Percentiles rank a stretch among this genome's conserved stretches.
These are phyloP conservation scores for Dysmachus trigonus DNA, from an alignment of 2,888 invertebrate species.

Conservation along the genomic window DNA sequence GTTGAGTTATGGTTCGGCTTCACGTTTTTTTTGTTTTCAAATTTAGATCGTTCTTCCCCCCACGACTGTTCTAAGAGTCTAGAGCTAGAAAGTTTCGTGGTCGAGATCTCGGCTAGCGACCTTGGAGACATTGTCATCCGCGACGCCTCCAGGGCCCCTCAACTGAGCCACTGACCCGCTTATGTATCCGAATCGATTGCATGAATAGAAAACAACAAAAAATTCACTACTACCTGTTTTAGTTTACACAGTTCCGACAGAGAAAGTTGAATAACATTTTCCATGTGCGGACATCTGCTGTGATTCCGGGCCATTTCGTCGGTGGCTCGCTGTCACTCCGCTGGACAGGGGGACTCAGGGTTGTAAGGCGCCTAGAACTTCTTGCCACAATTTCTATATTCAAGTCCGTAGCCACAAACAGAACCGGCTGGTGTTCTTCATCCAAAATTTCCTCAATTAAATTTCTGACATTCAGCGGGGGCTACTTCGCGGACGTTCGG, in stretches of 20 bases:
- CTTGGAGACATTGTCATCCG: background rate
- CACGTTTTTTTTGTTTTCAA: background rate
- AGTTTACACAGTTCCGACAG: slow-evolving; percentile 51
- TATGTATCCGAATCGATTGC: background rate
- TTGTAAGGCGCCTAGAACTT: background rate
- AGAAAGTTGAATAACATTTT: slow-evolving; percentile 51
- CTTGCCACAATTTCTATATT: background rate
- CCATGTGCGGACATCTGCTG: slow-evolving; percentile 51
- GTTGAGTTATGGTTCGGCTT: background rate
- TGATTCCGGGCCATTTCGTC: slow-evolving; percentile 47
- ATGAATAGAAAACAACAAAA: background rate
- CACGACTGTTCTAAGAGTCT: background rate
- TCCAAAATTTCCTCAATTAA: background rate
- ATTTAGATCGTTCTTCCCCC: background rate
- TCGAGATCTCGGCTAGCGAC: background rate
- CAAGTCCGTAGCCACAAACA: background rate
- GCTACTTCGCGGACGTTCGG: background rate
- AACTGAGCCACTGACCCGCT: background rate
- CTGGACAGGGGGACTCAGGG: background rate
- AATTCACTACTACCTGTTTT: slow-evolving; percentile 50
- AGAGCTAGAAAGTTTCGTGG: background rate
- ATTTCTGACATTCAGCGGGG: background rate
- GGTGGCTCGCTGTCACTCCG: background rate
- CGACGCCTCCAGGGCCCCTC: background rate
- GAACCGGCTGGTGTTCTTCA: background rate